Conservation (phyloP, 1,140 invertebrate species). For the Parasteatoda tepidariorum region DNA sequence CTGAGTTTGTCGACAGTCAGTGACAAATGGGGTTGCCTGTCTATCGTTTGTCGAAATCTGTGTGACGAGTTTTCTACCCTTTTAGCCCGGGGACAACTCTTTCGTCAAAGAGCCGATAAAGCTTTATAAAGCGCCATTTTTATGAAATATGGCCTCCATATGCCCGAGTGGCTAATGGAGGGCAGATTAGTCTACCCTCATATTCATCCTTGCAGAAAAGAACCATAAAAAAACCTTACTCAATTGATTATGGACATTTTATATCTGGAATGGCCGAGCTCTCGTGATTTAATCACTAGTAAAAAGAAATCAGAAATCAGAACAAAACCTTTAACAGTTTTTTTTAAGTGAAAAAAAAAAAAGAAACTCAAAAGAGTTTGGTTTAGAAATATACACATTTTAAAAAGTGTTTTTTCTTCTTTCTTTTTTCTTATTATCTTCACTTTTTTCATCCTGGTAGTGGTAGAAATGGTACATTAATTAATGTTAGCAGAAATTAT, state of each 20-base stretch:
- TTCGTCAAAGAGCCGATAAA: constrained; percentile 7
- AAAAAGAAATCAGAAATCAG: too few species aligned
- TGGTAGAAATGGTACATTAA: too few species aligned
- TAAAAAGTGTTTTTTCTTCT: too few species aligned
- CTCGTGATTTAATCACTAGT: background rate
- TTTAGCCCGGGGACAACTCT: constrained; percentile 40
- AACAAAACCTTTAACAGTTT: too few species aligned
- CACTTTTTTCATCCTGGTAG: too few species aligned
- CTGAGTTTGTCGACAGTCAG: background rate
- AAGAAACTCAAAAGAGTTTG: too few species aligned
- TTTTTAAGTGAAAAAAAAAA: too few species aligned
- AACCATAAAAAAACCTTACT: constrained; percentile 1
- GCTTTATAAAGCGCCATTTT: constrained; percentile 31
- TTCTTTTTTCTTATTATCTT: too few species aligned
- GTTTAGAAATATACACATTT: too few species aligned
- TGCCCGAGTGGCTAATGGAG: background rate
- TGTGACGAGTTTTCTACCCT: constrained; percentile 28
- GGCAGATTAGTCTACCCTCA: background rate
- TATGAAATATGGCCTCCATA: constrained; percentile 21
- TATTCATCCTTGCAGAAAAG: background rate
- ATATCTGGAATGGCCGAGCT: background rate
- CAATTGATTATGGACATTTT: background rate
- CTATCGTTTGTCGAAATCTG: constrained; percentile 7
- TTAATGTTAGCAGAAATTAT: too few species aligned
- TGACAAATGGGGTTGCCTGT: constrained; percentile 9